Percentiles rank a stretch among this genome's conserved stretches.
These are phyloP conservation scores for Nyctalus aviator DNA, from an alignment of 2,797 vertebrate species.

Conservation along the genomic window DNA sequence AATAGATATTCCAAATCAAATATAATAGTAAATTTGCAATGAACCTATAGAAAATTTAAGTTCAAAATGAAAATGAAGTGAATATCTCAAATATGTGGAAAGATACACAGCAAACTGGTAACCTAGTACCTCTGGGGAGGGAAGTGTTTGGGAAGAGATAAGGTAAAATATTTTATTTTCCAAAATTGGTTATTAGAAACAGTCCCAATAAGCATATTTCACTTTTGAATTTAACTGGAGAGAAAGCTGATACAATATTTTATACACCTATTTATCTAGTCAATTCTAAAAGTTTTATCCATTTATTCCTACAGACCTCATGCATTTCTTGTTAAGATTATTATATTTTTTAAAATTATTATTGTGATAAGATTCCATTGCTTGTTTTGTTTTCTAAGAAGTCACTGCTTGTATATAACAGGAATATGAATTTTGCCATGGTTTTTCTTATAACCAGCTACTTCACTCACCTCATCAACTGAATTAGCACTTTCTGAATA, in stretches of 20 bases:
- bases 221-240: conserved; percentile 23
- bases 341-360: background rate
- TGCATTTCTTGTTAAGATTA: background rate
- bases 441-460: conserved; percentile 12
- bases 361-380: background rate
- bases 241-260: conserved; percentile 25
- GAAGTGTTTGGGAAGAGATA: background rate
- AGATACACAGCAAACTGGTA: background rate
- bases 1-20: background rate
- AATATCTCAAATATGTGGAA: conserved; percentile 11
- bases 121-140: background rate
- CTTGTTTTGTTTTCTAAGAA: conserved; percentile 48
- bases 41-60: background rate
- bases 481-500: background rate
- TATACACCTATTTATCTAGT: background rate
- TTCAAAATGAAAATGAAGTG: conserved; percentile 3
- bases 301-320: background rate
- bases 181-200: background rate
- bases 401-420: background rate
- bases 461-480: background rate
- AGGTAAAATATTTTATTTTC: background rate
- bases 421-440: background rate
- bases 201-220: background rate
- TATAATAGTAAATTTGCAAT: background rate
- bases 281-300: background rate